Percentiles rank a stretch among this genome's conserved stretches.
Evolutionary conservation across 1,140 invertebrate species (phyloP).

Genomic region (Batillaria attramentaria): DNA sequence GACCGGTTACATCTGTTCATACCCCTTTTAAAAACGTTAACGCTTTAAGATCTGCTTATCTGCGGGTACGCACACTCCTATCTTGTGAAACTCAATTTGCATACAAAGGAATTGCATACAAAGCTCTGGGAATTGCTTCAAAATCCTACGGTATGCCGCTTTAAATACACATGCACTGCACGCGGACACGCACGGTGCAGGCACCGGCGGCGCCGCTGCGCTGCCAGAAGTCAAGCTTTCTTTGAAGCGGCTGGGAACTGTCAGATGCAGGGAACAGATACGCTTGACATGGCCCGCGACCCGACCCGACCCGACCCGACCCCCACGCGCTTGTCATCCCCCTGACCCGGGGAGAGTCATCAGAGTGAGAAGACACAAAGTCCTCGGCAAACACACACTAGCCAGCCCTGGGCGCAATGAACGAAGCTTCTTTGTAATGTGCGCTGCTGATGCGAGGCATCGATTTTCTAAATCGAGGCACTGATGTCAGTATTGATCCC

Average conservation of each 20-base stretch:
- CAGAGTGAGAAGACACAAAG: not conserved
- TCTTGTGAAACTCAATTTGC: too few relatives aligned
- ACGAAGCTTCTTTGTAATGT: too few relatives aligned
- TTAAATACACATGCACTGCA: not conserved
- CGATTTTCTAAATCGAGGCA: slow-evolving; percentile 25
- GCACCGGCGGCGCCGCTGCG: too few relatives aligned
- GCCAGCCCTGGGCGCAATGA: too few relatives aligned
- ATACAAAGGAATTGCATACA: too few relatives aligned
- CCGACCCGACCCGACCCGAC: not conserved
- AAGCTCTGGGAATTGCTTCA: too few relatives aligned
- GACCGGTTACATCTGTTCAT: too few relatives aligned
- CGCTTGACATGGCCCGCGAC: not conserved
- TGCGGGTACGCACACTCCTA: too few relatives aligned
- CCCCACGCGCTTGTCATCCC: not conserved
- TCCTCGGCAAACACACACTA: slow-evolving; percentile 1
- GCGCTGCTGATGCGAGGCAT: too few relatives aligned
- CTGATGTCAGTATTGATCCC: slow-evolving; percentile 29
- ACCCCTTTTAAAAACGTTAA: too few relatives aligned
- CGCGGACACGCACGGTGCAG: not conserved
- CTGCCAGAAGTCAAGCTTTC: not conserved
- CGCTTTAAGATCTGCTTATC: too few relatives aligned
- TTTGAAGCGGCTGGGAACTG: not conserved
- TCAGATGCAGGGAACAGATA: not conserved
- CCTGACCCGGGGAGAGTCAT: not conserved
- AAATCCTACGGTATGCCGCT: too few relatives aligned